These are phyloP conservation scores for Diarsia rubi DNA, from an alignment of 2,888 invertebrate genomes.

Conservation along the genomic window DNA sequence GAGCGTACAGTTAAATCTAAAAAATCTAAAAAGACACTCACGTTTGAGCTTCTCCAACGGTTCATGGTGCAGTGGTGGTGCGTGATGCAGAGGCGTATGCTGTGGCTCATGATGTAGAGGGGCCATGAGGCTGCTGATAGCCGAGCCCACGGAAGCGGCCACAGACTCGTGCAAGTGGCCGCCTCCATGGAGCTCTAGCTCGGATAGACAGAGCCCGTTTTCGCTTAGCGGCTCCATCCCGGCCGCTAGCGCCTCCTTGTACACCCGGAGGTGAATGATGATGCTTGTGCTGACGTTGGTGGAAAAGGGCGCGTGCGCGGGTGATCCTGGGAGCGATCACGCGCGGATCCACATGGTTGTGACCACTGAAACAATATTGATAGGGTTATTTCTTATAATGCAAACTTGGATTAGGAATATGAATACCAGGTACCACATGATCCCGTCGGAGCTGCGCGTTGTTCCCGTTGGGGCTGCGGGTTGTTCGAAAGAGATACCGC, in stretches of 20 bases:
- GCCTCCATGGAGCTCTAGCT: slow-evolving; percentile 91
- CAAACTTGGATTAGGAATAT: background rate
- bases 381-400: background rate
- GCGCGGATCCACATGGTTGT: slow-evolving; percentile 63
- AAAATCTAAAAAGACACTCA: slow-evolving; percentile 86
- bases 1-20: background rate
- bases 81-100: slow-evolving; percentile 90
- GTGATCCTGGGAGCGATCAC: slow-evolving; percentile 63
- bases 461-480: too few relatives aligned
- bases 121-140: slow-evolving; percentile 90
- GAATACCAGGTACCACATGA: background rate
- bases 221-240: slow-evolving; percentile 93
- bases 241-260: slow-evolving; percentile 92
- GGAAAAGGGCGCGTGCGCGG: slow-evolving; percentile 67
- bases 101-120: slow-evolving; percentile 90
- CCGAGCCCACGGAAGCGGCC: slow-evolving; percentile 89
- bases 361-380: slow-evolving; percentile 55
- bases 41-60: slow-evolving; percentile 95
- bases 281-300: slow-evolving; percentile 72
- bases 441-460: too few relatives aligned
- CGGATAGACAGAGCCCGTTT: slow-evolving; percentile 94
- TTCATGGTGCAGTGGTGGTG: slow-evolving; percentile 92
- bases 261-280: slow-evolving; percentile 91
- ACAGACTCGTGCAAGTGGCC: slow-evolving; percentile 89
- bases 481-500: too few relatives aligned